Evolutionary conservation across 2,113 vertebrate species (phyloP), one percentile per base, ranked within the genome.

Genomic region (Neoarius graeffei): DNA sequence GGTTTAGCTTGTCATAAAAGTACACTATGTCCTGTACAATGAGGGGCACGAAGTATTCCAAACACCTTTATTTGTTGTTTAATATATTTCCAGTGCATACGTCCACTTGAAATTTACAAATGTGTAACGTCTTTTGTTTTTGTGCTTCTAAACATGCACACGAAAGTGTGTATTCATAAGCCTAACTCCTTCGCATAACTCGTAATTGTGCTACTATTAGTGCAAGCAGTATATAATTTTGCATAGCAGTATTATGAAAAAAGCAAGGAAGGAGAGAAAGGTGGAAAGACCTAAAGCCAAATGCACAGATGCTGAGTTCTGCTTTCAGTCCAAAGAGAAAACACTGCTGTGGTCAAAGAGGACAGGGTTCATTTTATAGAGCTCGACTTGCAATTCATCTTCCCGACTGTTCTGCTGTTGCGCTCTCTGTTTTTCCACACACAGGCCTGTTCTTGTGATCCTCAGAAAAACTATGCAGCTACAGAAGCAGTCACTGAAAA

Each of bases 281-380:
- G 56, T 57, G 77, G 85, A 84, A 86, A 87, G 71, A 82, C 64
- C 79, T 71, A 56, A 50, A 66, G 62, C 86, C 86, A 86, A 81
- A 89, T 74, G 84, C 85, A 86, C 83, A 76, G 84, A 74, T 84
- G 54, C 64, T 69, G 56, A 86, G 83, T 27, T 85, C 64, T 42
- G 57, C 48, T 48, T 48, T 82, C 1, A n/a, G 30, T 94, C 93
- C 87, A 85, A 89, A 92, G 91, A 88, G 89, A 95, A 91, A 86
- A 88, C 62, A 54, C 64, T 23, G 69, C 64, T 83, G 64, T 81
- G 89, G 83, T 85, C 85, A 81, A 85, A 77, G 77, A 85, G 83
- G 83, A 80, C 15, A 85, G 71, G 89, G 71, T 59, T 85, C 54
- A 83, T 88, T 84, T 86, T 81, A 69, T 71, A 60, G 77, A 66